phyloP scores from a whole-genome alignment of 2,888 invertebrate species.

The Drosophila subsilvestris region DNA sequence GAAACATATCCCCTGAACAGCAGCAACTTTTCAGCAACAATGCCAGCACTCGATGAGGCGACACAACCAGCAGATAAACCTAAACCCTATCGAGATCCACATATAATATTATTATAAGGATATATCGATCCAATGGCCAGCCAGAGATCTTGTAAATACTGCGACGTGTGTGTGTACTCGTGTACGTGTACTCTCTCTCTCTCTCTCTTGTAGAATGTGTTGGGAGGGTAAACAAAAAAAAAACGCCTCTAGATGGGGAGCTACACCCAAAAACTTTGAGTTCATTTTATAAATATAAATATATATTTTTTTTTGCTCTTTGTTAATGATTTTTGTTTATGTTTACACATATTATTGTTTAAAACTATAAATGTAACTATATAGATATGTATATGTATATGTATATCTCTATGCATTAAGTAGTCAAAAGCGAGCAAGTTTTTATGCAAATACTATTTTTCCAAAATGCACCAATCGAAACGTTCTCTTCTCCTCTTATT shows the following conservation, averaged over 20 bases:
- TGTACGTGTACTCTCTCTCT: too few relatives aligned
- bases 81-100: constrained; percentile 29
- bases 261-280: constrained; percentile 18
- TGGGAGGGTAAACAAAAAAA: background rate
- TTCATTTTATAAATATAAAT: background rate
- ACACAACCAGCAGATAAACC: constrained; percentile 21
- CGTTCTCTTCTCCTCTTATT: constrained; percentile 11
- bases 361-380: constrained; percentile 35
- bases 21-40: constrained; percentile 49
- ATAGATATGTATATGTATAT: constrained; percentile 22
- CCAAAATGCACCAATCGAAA: constrained; percentile 17
- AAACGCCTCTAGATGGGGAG: constrained; percentile 13
- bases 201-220: constrained; percentile 42
- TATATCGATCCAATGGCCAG: constrained; percentile 16
- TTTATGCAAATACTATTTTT: constrained; percentile 14
- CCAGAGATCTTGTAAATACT: constrained; percentile 57
- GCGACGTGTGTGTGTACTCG: constrained; percentile 47
- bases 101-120: constrained; percentile 12
- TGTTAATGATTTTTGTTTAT: constrained; percentile 48
- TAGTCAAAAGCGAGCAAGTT: constrained; percentile 37
- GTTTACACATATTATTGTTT: constrained; percentile 57
- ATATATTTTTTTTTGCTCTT: constrained; percentile 30
- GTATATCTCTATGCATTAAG: constrained; percentile 42
- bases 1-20: constrained; percentile 13
- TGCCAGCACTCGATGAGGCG: constrained; percentile 25